A percentile compares a stretch with the other conserved stretches of the same genome.
Evolutionary conservation across 53 echinoderm and acorn worm species (phyloP).

Genomic region (Apostichopus leukothele): DNA sequence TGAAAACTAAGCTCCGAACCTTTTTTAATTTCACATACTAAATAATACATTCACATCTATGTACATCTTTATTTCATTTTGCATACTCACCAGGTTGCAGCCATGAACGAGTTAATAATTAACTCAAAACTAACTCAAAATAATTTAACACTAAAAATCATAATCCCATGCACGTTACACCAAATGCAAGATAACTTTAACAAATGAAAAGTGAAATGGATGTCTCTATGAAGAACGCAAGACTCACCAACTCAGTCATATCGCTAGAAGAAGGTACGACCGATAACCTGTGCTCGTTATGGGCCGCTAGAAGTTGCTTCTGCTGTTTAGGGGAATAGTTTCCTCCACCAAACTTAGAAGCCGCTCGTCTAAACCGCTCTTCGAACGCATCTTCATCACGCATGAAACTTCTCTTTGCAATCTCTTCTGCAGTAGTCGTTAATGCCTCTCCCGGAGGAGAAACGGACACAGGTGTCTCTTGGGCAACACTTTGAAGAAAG

Average conservation of each 20-base stretch:
- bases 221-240: not conserved
- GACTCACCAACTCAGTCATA: conserved; percentile 34
- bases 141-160: no score
- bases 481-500: not conserved
- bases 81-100: no score
- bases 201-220: no score
- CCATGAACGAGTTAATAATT: no score
- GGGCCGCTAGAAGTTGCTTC: conserved; percentile 5
- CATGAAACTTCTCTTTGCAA: conserved; percentile 3
- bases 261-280: conserved; percentile 7
- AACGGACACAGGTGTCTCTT: conserved; percentile 8
- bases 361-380: not conserved
- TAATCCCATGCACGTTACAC: no score
- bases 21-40: no score
- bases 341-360: not conserved
- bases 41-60: no score
- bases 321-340: not conserved
- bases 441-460: not conserved
- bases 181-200: no score
- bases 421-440: not conserved
- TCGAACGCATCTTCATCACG: not conserved
- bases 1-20: no score
- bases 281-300: not conserved
- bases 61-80: no score
- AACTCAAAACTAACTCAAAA: no score